Base-by-base conservation (phyloP, 2,888 invertebrate species). In the Hypomecis punctinalis region DNA sequence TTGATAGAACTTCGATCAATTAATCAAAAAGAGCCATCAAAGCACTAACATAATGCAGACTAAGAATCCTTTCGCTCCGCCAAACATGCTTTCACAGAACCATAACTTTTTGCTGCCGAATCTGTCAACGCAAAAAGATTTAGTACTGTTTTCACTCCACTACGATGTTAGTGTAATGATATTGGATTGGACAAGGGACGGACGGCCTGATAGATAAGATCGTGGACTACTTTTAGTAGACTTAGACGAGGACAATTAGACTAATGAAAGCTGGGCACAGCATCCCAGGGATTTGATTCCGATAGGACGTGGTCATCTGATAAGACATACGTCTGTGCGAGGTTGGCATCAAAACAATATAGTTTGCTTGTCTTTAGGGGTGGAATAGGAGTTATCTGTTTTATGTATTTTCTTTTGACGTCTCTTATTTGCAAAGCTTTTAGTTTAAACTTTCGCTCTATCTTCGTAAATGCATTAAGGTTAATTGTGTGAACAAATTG, bases 161-260 rank as follows among this genome's bases (percentile, higher is more conserved):
- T 10, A 37, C 53, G 80, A 77, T 78, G 79, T 80, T 76, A 72
- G 71, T 76, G 76, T 87, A 88, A 88, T 83, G 83, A 82, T 83
- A 87, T 86, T 86, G 84, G 83, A 82, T 76, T 73, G 79, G 80
- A 82, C 81, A 79, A 74, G 79, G 80, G 78, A 78, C 75, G 71
- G 72, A 75, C 74, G 74, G 70, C 68, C 72, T 75, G 74, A 76
- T 76, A 84, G 86, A 88, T 88, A 86, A 79, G 80, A 82, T 82
- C 85, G 80, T 74, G 69, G 73, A 73, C 75, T 71, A 76, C 72
- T 81, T 79, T 77, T 74, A 74, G 68, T 69, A 67, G 77, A 75
- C 78, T 79, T 76, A 80, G 80, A 78, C 75, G 77, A 73, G 76
- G 76, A 79, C 87, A 88, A 87, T 88, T 86, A 88, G 80, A 80